phyloP scores from a whole-genome alignment of 1,140 invertebrate species.

The Belonocnema kinseyi region DNA sequence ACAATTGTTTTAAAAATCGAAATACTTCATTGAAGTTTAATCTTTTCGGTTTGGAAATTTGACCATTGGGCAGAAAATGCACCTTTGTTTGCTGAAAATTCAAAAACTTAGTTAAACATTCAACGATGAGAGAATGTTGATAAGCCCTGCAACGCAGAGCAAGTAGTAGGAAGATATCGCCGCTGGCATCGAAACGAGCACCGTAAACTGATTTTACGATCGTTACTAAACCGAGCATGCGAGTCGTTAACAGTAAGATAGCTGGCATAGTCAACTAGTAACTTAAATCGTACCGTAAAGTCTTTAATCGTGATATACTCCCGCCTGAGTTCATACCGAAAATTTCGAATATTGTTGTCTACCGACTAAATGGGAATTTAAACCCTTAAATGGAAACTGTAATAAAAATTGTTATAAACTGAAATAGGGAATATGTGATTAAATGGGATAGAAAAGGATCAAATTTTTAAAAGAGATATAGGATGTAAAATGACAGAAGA shows the following conservation, averaged over 20 bases:
- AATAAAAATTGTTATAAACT: conserved; percentile 23
- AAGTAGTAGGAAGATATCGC: conserved; percentile 23
- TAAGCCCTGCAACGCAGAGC: conserved; percentile 15
- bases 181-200: conserved; percentile 22
- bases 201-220: conserved; percentile 30
- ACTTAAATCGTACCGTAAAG: conserved; percentile 31
- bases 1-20: no score
- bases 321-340: background rate
- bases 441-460: no score
- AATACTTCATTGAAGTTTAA: no score
- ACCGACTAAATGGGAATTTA: background rate
- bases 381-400: background rate
- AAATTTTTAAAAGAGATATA: no score
- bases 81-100: no score
- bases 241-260: conserved; percentile 30
- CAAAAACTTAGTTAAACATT: no score
- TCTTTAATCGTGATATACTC: conserved; percentile 27
- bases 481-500: no score
- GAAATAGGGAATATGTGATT: background rate
- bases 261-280: conserved; percentile 29
- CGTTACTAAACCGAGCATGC: conserved; percentile 30
- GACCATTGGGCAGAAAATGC: no score
- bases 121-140: conserved; percentile 17
- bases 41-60: no score
- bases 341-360: background rate